Conservation (phyloP, 1,140 invertebrate species). For the Caenorhabditis briggsae region DNA sequence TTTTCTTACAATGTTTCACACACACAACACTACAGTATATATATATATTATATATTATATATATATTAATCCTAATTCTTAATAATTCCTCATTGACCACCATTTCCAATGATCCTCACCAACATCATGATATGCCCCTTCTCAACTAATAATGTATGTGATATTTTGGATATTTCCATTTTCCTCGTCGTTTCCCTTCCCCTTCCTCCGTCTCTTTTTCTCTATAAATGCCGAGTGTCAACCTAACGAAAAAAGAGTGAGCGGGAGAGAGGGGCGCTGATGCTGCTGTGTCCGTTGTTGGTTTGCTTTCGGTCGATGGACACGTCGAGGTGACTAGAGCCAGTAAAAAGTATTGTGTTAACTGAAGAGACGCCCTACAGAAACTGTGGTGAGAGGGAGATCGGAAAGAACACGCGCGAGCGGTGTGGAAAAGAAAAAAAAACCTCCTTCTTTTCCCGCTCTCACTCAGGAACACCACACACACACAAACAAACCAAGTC, state of each 20-base stretch:
- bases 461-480: not conserved
- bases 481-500: constrained; percentile 40
- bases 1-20: no score
- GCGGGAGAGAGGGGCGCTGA: not conserved
- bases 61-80: no score
- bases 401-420: not conserved
- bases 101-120: no score
- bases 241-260: constrained; percentile 4
- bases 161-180: no score
- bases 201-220: not conserved
- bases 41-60: no score
- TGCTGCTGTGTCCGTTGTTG: not conserved
- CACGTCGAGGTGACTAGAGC: constrained; percentile 7
- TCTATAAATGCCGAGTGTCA: not conserved
- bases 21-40: no score
- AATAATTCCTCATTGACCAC: no score
- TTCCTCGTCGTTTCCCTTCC: not conserved
- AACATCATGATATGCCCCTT: no score
- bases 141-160: no score
- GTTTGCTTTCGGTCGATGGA: not conserved
- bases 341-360: not conserved
- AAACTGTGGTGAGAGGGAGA: not conserved
- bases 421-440: constrained; percentile 6
- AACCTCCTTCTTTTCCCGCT: not conserved
- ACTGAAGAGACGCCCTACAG: not conserved